phyloP scores from a whole-genome alignment of 2,888 invertebrate species.

The Fissipunctia ypsillon region DNA sequence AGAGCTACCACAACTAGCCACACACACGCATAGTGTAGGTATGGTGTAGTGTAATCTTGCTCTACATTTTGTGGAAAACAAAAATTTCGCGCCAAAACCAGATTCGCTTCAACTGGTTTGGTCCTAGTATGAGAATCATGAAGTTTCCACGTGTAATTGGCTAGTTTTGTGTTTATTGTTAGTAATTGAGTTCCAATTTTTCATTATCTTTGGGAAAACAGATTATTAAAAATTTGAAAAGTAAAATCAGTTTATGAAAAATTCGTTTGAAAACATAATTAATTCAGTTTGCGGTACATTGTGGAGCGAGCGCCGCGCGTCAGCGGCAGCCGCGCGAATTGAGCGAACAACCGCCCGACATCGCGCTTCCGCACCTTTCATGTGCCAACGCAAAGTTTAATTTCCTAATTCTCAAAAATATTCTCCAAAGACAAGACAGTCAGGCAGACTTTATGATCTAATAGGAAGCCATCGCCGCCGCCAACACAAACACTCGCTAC shows the following conservation, averaged over 20 bases:
- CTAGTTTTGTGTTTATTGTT: neutral
- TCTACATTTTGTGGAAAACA: slow-evolving; percentile 4
- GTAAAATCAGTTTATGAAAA: slow-evolving; percentile 29
- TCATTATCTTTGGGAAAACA: slow-evolving; percentile 6
- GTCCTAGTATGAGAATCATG: neutral
- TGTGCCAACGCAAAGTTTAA: slow-evolving; percentile 83
- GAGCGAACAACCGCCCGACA: slow-evolving; percentile 63
- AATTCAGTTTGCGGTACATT: slow-evolving; percentile 65
- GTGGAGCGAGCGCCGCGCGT: slow-evolving; percentile 58
- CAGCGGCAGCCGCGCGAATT: slow-evolving; percentile 68
- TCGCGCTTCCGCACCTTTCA: slow-evolving; percentile 84
- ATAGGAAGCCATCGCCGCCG: slow-evolving; percentile 86
- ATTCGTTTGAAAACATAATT: slow-evolving; percentile 62
- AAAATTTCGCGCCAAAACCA: neutral
- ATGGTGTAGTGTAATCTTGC: slow-evolving; percentile 6
- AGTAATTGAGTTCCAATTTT: neutral
- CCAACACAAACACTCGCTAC: slow-evolving; percentile 78
- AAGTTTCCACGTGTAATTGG: neutral
- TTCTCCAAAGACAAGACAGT: slow-evolving; percentile 82
- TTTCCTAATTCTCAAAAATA: slow-evolving; percentile 89
- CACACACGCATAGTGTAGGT: neutral
- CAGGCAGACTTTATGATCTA: slow-evolving; percentile 86
- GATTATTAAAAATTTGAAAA: neutral
- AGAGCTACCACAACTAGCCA: slow-evolving; percentile 36
- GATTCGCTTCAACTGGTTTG: slow-evolving; percentile 1